Conservation (phyloP, 2,113 vertebrate species). For the Conger conger region DNA sequence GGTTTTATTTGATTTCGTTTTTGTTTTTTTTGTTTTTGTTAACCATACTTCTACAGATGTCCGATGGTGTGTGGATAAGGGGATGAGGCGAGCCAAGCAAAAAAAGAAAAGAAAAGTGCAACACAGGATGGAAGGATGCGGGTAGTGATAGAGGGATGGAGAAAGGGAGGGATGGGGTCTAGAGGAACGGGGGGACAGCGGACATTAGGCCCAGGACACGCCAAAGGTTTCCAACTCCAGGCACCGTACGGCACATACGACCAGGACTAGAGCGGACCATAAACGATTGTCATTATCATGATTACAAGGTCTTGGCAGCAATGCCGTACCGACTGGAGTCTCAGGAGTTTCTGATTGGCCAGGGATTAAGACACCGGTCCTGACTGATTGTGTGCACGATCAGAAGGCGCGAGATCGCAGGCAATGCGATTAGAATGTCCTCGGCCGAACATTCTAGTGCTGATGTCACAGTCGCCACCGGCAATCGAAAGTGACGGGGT, state of each 20-base stretch:
- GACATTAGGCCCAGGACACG: constrained; percentile 47
- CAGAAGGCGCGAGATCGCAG: too few relatives aligned
- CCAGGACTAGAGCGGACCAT: constrained; percentile 18
- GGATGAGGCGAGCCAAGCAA: constrained; percentile 29
- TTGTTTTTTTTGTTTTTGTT: constrained; percentile 15
- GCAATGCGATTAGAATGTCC: too few relatives aligned
- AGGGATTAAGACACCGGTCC: background rate
- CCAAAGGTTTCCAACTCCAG: constrained; percentile 20
- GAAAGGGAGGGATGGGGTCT: constrained; percentile 2
- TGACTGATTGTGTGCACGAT: background rate
- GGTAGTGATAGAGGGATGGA: background rate
- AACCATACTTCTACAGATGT: constrained; percentile 5
- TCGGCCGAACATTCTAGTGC: too few relatives aligned
- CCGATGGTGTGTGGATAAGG: constrained; percentile 31
- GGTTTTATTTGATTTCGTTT: constrained; percentile 60
- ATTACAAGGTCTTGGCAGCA: background rate
- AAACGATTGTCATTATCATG: constrained; percentile 52
- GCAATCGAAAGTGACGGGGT: too few relatives aligned
- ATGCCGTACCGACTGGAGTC: background rate
- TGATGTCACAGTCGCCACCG: too few relatives aligned
- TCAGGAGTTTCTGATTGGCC: background rate
- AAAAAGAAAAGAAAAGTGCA: background rate
- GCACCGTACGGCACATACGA: background rate
- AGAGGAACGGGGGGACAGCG: background rate
- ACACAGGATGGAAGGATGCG: background rate